Evolutionary conservation across 2,113 vertebrate species (phyloP).

Genomic region (Alexandromys fortis): DNA sequence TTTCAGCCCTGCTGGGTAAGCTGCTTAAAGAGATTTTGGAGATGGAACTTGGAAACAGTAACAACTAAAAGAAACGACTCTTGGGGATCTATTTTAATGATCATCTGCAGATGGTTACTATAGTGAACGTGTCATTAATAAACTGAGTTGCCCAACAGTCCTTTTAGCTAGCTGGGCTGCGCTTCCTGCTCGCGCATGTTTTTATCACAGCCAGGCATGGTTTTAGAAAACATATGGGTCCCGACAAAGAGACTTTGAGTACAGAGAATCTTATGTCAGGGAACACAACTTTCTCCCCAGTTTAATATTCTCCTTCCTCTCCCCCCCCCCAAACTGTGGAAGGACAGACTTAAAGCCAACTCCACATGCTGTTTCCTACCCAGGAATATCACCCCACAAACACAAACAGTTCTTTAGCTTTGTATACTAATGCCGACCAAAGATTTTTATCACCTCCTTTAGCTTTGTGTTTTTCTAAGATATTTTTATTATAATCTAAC

Average conservation of each 20-base stretch:
- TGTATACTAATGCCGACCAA: too few relatives aligned
- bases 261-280: slow-evolving; percentile 53
- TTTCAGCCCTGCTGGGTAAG: slow-evolving; percentile 7
- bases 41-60: slow-evolving; percentile 72
- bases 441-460: too few relatives aligned
- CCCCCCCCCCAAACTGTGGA: neutral
- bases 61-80: slow-evolving; percentile 53
- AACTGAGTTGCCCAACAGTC: slow-evolving; percentile 65
- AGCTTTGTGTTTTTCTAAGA: too few relatives aligned
- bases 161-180: slow-evolving; percentile 63
- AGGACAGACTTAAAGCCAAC: neutral
- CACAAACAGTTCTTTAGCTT: neutral
- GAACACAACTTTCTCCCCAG: slow-evolving; percentile 59
- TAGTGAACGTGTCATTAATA: slow-evolving; percentile 60
- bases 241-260: slow-evolving; percentile 53
- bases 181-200: slow-evolving; percentile 62
- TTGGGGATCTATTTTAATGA: slow-evolving; percentile 71
- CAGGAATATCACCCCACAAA: neutral
- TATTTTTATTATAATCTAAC: too few relatives aligned
- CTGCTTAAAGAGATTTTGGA: slow-evolving; percentile 58
- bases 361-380: neutral
- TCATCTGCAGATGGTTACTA: slow-evolving; percentile 72
- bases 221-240: slow-evolving; percentile 65
- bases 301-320: neutral
- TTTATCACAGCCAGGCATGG: slow-evolving; percentile 66